Evolutionary conservation across 2,888 invertebrate species (phyloP).

Genomic region (Myopa testacea): DNA sequence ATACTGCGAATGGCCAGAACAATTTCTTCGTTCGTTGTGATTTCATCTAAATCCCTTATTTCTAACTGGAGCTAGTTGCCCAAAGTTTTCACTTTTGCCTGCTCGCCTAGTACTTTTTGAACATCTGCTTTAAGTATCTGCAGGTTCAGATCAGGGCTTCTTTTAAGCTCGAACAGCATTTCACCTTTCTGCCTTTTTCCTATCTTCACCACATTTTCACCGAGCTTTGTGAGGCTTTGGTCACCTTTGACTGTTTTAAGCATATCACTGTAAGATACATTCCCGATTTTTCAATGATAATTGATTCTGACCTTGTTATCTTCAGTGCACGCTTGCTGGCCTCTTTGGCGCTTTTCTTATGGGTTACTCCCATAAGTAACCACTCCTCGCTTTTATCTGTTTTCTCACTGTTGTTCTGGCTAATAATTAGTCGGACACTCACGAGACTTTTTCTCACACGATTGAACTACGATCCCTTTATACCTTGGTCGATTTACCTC

Average conservation of each 20-base stretch:
- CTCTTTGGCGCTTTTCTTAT: background rate
- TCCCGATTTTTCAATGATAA: background rate
- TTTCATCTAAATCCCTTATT: background rate
- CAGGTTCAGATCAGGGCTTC: no score
- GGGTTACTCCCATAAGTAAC: no score
- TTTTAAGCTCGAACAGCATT: no score
- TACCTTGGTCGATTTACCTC: background rate
- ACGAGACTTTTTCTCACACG: background rate
- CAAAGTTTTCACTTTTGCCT: no score
- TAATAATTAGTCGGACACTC: background rate
- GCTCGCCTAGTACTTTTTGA: no score
- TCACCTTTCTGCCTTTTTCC: background rate
- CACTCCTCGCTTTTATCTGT: background rate
- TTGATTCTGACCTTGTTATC: background rate
- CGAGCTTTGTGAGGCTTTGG: background rate
- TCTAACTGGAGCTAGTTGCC: no score
- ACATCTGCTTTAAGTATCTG: no score
- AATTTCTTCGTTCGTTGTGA: no score
- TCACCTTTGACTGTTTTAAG: background rate
- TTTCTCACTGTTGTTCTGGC: background rate
- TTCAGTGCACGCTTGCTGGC: background rate
- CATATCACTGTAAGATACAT: background rate
- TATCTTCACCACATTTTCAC: slow-evolving; percentile 1
- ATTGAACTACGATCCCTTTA: background rate
- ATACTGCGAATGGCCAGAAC: no score